Evolutionary conservation across 2,113 vertebrate genomes (phyloP), one percentile per base, ranked within the genome.

Genomic region (Stomatorhinus ivindoensis): DNA sequence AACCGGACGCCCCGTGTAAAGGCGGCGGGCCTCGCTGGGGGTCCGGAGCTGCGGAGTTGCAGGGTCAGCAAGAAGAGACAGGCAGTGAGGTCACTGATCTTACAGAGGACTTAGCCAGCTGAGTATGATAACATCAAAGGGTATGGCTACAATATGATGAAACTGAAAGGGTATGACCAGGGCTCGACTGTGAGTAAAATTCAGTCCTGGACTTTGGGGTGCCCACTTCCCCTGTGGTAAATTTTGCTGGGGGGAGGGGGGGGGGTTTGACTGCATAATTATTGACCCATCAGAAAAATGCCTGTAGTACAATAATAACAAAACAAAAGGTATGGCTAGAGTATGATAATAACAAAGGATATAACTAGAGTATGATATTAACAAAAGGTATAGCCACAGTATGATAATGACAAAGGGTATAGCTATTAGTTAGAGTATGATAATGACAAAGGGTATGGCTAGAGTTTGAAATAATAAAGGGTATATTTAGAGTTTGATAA

Each of bases 1-100:
- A 10, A 98, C 97, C 1, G 97, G 97, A 47, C 97, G 96, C 0
- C 97, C 96, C 0, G 95, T 97, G 94, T 97, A 97, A 90, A 96
- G 97, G 4, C 97, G 95, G 3, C 97, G 95, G 3, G 97, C 95
- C 0, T 97, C 95, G 69, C 96, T 97, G 0, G 96, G 93, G 11
- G 95, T 97, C 92, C 97, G 91, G 2, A 92, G 92, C 93, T 92
- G 48, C 8, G 0, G 0, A 46, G 55, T 35, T 9, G 5, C n/a
- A 2, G n/a, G 46, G 47, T 46, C 7, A 13, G 58, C 27, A 42
- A 24, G 19, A 31, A 17, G n/a, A 47, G 21, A 83, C 3, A 24
- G 48, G 84, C 1, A 50, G 27, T 86, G 27, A 86, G 48, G 4
- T 5, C n/a, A 86, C 48, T 19, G 4, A 53, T 19, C 15, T 35